These are phyloP conservation scores for Anomalospiza imberbis DNA, from an alignment of 2,797 vertebrate species.

Conservation along the genomic window DNA sequence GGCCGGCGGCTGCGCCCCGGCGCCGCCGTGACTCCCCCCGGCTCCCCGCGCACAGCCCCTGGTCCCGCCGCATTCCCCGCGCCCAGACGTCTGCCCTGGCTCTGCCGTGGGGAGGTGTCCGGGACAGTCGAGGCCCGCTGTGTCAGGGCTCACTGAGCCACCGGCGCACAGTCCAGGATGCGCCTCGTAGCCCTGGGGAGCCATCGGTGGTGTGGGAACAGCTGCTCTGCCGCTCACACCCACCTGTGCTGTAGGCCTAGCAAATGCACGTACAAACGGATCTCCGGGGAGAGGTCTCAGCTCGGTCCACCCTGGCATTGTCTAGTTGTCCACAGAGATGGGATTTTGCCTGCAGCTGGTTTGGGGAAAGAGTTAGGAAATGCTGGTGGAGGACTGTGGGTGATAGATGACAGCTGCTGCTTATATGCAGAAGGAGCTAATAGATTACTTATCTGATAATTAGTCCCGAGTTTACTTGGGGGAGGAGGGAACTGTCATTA, in stretches of 20 bases:
- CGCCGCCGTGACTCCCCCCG: not conserved
- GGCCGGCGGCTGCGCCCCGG: not conserved
- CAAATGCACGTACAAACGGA: not conserved
- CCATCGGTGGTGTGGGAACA: accelerated
- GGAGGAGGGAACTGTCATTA: not conserved
- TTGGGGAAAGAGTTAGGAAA: not conserved
- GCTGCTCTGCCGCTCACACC: accelerated
- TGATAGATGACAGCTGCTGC: slow-evolving; percentile 14
- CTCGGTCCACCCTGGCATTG: not conserved
- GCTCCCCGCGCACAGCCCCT: not conserved
- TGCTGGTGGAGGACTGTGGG: not conserved
- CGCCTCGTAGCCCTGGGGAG: not conserved
- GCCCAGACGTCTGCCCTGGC: not conserved
- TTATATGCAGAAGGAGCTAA: not conserved
- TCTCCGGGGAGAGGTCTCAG: not conserved
- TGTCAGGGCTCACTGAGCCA: not conserved
- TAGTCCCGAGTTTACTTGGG: not conserved
- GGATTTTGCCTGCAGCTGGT: not conserved
- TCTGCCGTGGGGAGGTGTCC: not conserved
- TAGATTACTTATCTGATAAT: slow-evolving; percentile 22
- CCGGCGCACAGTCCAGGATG: not conserved
- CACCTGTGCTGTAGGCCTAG: accelerated
- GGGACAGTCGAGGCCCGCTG: not conserved
- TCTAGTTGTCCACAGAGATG: not conserved
- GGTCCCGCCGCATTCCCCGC: not conserved